Evolutionary conservation across 2,797 vertebrate species (phyloP).

Genomic region (Brachymystax lenok): DNA sequence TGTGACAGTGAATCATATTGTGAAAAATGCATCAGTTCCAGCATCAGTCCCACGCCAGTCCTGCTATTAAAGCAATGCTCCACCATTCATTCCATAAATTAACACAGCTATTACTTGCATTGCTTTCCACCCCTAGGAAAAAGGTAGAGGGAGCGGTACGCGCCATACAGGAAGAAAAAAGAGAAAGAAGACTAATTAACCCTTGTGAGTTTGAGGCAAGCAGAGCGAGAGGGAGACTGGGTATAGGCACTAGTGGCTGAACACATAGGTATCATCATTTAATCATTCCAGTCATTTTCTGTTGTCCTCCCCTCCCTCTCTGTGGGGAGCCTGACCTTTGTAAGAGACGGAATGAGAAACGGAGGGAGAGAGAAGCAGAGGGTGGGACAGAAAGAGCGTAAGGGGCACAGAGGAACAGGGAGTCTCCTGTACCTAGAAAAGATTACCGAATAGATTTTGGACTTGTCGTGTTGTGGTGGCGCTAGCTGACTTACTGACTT

Average conservation of each 20-base stretch:
- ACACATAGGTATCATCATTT: too few relatives aligned
- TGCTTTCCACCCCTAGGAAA: constrained; percentile 19
- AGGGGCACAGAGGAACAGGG: too few relatives aligned
- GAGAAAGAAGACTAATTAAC: neutral
- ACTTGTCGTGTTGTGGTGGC: too few relatives aligned
- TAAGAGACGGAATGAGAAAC: too few relatives aligned
- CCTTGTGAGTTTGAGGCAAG: neutral
- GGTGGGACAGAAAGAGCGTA: too few relatives aligned
- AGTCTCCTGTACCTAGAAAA: too few relatives aligned
- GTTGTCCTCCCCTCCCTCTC: too few relatives aligned
- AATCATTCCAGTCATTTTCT: too few relatives aligned
- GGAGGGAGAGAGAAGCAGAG: neutral
- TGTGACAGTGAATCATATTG: neutral
- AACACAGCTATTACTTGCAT: constrained; percentile 24
- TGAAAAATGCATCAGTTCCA: constrained; percentile 12
- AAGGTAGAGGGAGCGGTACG: constrained; percentile 12
- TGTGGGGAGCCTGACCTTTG: too few relatives aligned
- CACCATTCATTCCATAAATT: constrained; percentile 22
- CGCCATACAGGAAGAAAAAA: constrained; percentile 4
- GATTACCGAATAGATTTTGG: too few relatives aligned
- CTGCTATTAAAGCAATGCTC: neutral
- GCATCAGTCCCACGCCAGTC: too few relatives aligned
- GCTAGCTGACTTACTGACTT: neutral
- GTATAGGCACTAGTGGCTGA: too few relatives aligned
- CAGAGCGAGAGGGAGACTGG: neutral